Base-by-base conservation (phyloP, 1,140 invertebrate genomes). In the Hydropsyche tenuis region DNA sequence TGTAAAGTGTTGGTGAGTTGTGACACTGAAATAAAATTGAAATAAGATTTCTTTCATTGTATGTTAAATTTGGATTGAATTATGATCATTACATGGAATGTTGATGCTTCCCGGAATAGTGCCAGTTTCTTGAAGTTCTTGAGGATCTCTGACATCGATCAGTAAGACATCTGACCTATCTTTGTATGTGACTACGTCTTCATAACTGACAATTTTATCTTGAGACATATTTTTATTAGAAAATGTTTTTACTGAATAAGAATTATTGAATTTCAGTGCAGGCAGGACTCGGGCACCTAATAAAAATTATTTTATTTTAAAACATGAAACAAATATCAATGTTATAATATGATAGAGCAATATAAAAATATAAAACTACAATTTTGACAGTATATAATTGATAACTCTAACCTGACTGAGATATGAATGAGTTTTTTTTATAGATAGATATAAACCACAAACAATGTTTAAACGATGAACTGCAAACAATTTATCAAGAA, bases 61-160 rank as follows among this genome's bases (percentile, higher is more conserved):
- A 71, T 45, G 68, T 43, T 37, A 63, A 56, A 25, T 9, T 5
- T 25, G 22, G 11, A 51, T 27, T 16, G n/a, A n/a, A 20, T 27
- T 14, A 25, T n/a, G 14, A 70, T 65, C 3, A 64, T 82, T 87
- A 89, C 90, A 86, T 77, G 90, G 90, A 78, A 92, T 90, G 78
- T 92, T 91, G 74, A 92, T 90, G 77, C 88, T 90, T 16, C 87
- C 85, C 43, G 90, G 90, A 65, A 92, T 87, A 80, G 86, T 85
- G 3, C 90, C 90, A 63, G 88, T 90, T 76, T 88, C 85, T 69
- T 86, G 79, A 0, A 92, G 82, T 82, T 92, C 90, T 46, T 86
- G 80, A 1, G 88, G 87, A 78, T 91, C 89, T 22, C 91, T 85
- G 0, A 92, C 90, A 83, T 92, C 90, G 74, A 92, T 89, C 6